Evolutionary conservation across 1,140 invertebrate species (phyloP).

Genomic region (Geopemphigus sp.): DNA sequence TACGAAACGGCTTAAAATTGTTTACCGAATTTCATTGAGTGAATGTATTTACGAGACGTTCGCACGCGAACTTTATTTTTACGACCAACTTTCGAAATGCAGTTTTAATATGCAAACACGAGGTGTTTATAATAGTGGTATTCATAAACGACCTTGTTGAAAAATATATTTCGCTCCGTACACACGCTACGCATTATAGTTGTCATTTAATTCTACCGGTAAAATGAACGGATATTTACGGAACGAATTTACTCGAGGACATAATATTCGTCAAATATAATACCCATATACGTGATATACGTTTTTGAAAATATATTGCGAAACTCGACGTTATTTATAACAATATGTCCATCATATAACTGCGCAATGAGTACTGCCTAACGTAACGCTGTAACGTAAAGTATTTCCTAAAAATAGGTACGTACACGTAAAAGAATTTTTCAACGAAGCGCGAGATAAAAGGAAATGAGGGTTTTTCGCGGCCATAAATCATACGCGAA

Average conservation of each 20-base stretch:
- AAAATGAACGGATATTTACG: neutral
- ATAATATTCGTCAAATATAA: neutral
- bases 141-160: neutral
- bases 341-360: slow-evolving; percentile 12
- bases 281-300: neutral
- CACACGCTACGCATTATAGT: neutral
- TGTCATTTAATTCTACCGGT: neutral
- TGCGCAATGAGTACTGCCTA: neutral
- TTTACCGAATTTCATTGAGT: slow-evolving; percentile 15
- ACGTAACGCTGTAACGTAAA: neutral
- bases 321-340: neutral
- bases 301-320: neutral
- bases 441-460: neutral
- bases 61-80: slow-evolving; percentile 7
- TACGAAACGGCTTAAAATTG: neutral
- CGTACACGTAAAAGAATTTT: slow-evolving; percentile 8
- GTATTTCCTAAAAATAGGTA: slow-evolving; percentile 17
- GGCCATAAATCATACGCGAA: slow-evolving; percentile 32
- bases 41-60: neutral
- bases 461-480: slow-evolving; percentile 26
- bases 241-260: neutral
- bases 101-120: slow-evolving; percentile 9
- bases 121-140: slow-evolving; percentile 12
- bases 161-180: neutral
- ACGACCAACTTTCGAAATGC: slow-evolving; percentile 14